Percentiles rank a stretch among this genome's conserved stretches.
phyloP scores from a whole-genome alignment of 2,113 vertebrate species.

The Philantomba maxwellii region DNA sequence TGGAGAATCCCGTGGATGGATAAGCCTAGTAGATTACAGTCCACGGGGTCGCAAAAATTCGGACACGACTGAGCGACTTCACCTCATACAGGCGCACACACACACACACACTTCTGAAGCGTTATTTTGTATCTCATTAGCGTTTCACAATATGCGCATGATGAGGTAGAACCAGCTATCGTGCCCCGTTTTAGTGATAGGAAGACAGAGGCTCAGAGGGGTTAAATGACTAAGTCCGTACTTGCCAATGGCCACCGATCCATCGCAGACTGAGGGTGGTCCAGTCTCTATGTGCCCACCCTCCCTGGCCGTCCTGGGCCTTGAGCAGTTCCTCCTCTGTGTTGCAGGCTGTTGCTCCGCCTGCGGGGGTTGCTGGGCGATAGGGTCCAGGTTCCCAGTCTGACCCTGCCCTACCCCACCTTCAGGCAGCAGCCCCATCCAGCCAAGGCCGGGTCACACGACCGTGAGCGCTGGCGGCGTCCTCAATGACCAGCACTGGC shows the following conservation, averaged over 20 bases:
- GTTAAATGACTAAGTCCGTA: neutral
- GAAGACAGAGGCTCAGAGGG: neutral
- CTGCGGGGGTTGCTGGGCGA: neutral
- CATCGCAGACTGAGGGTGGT: neutral
- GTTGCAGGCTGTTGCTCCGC: neutral
- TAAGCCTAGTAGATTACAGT: too few species aligned
- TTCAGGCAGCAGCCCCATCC: conserved; percentile 91
- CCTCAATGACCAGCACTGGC: conserved; percentile 97
- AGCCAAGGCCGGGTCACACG: conserved; percentile 86
- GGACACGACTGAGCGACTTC: too few species aligned
- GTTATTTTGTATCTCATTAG: neutral
- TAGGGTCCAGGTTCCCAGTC: neutral
- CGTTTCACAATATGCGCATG: neutral
- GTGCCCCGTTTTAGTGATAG: neutral
- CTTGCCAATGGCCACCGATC: neutral
- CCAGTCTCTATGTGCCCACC: neutral
- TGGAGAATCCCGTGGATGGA: too few species aligned
- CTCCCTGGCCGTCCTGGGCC: neutral
- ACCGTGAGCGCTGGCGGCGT: conserved; percentile 88
- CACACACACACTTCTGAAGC: neutral
- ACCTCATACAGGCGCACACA: too few species aligned
- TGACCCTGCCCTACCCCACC: neutral
- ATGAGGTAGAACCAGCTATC: neutral
- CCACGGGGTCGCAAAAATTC: too few species aligned
- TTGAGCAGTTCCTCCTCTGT: neutral